Percentiles rank a stretch among this genome's conserved stretches.
phyloP scores from a whole-genome alignment of 2,888 invertebrate species.

The Heliconius ethilla region DNA sequence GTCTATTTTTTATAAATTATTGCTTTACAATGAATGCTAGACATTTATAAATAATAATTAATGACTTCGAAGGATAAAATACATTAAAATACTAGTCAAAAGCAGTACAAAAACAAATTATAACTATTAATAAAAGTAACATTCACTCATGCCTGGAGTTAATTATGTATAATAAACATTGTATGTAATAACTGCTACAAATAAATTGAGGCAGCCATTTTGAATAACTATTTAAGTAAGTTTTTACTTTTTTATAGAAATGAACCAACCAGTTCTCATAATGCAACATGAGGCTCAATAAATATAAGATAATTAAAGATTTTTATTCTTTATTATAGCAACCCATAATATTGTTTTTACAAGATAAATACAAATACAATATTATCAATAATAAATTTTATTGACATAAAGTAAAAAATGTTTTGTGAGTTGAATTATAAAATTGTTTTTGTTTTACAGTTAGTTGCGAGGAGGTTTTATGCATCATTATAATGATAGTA shows the following conservation, averaged over 20 bases:
- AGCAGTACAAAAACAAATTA: conserved; percentile 24
- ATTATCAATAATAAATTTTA: conserved; percentile 17
- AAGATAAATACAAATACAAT: conserved; percentile 4
- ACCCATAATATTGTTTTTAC: conserved; percentile 15
- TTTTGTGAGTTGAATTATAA: background rate
- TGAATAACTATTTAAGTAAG: conserved; percentile 29
- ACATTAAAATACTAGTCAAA: conserved; percentile 19
- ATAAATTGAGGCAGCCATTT: conserved; percentile 35
- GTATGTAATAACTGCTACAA: conserved; percentile 28
- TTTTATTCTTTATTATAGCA: conserved; percentile 6
- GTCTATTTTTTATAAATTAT: background rate
- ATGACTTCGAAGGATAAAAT: conserved; percentile 5
- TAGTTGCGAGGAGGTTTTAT: conserved; percentile 11
- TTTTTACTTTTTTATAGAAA: conserved; percentile 25
- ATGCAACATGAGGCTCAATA: conserved; percentile 14
- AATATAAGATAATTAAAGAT: conserved; percentile 16
- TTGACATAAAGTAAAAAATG: conserved; percentile 13
- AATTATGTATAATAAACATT: conserved; percentile 29
- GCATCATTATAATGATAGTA: conserved; percentile 13
- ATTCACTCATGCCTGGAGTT: conserved; percentile 24
- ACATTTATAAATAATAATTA: conserved; percentile 11
- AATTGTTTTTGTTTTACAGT: conserved; percentile 20
- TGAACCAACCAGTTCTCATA: conserved; percentile 18
- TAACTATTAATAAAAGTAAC: conserved; percentile 29
- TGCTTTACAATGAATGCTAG: background rate